Evolutionary conservation across 2,888 invertebrate genomes (phyloP), one percentile per base, ranked within the genome.

Genomic region (Drosophila mimica): DNA sequence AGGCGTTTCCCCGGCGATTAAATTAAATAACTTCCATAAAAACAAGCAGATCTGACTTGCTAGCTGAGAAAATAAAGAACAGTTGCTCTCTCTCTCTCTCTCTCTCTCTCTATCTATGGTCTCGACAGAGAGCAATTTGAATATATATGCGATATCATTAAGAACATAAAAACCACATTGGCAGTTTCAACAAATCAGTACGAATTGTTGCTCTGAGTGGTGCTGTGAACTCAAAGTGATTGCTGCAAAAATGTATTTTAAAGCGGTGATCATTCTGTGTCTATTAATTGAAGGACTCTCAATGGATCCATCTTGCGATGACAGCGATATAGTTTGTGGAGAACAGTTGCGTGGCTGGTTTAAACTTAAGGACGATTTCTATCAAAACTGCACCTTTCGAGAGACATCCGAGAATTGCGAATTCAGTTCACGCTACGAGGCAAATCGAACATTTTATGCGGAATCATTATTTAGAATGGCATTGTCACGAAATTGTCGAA

Each of bases 291-390:
- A 7, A 8, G 43, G 0, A 3, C 20, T 61, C 17, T n/a, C 8
- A 0, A 52, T 33, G 8, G 1, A 31, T 15, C 38, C 43, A 5
- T 38, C 1, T 11, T 68, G 52, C 25, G 8, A 69, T 4, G 34
- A 33, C 1, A 13, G 25, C 0, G 1, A 30, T 5, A 0, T 0
- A 0, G 5, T 1, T 2, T 20, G 31, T 15, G 0, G 0, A 15
- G 0, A 11, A 0, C 0, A 3, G 0, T 0, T 74, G 40, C 7
- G 67, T 11, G 31, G 5, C 25, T 69, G 54, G 59, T 64, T 53
- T 28, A 2, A 20, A 11, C 13, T 58, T 0, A 61, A 57, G 38
- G 30, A 58, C 54, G 4, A 43, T 0, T n/a, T 9, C 5, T 58
- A 9, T 40, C 0, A 1, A 5, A 5, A 38, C 11, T 61, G 63